Evolutionary conservation across 2,113 vertebrate species (phyloP), one percentile per base, ranked within the genome.

Genomic region (Brachyhypopomus occidentalis): DNA sequence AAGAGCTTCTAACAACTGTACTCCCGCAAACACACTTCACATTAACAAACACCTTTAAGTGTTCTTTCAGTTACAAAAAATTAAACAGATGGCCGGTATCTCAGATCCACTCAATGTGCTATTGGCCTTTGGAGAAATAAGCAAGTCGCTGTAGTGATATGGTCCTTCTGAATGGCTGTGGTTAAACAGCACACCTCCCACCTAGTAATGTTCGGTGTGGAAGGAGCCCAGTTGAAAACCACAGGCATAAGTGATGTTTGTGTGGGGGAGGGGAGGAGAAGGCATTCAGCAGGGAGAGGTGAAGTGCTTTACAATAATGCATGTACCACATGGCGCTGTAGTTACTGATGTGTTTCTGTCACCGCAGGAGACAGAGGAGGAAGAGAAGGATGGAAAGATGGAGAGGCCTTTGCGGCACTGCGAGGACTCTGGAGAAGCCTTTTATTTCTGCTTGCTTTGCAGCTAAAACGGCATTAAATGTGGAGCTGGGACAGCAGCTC

Each of bases 261-360:
- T 63, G 72, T 75, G 63, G 62, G 81, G 81, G 83, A 73, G 83
- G 70, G 58, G 76, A 45, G 30, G 56, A 64, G 30, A 56, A 67
- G 85, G 83, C 76, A 48, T 89, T 89, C 87, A 89, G 85, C 59
- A 48, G 86, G 84, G 86, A 84, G 82, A 72, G 23, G 84, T 73
- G 45, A 86, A 87, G 86, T 86, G 78, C 87, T 89, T 90, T 87
- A 90, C 77, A n/a, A 85, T 91, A 90, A 93, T 92, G 88, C 88
- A 89, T 90, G 88, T 86, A 89, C 87, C 90, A 91, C 89, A 90
- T 91, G 89, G 88, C 88, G 84, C 77, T 88, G 84, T 82, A 81
- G 88, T 87, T 88, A 89, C 87, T 73, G 86, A 88, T 89, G 86
- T 77, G 75, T 85, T 86, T 81, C 77, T 80, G 72, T 84, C 86